phyloP scores from a whole-genome alignment of 35 echinoderm and acorn worm species.

The Patiria miniata region DNA sequence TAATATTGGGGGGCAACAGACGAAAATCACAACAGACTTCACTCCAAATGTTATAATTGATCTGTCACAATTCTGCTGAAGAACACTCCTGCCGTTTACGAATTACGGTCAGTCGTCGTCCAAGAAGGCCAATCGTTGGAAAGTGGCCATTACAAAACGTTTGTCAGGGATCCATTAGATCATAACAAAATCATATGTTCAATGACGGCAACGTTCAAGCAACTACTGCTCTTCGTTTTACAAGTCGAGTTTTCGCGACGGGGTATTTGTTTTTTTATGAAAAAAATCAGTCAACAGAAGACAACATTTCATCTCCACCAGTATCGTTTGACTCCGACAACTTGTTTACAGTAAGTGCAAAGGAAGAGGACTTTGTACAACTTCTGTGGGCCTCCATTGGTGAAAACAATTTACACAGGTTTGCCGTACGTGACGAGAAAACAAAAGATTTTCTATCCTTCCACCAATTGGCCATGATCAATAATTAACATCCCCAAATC shows the following conservation, averaged over 20 bases:
- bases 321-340: not conserved
- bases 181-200: not conserved
- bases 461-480: conserved; percentile 12
- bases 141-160: not conserved
- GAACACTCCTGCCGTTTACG: not conserved
- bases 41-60: not conserved
- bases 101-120: not conserved
- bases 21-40: not conserved
- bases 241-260: not conserved
- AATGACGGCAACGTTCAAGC: not conserved
- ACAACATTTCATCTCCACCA: not conserved
- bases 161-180: not conserved
- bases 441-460: too few species aligned
- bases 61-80: not conserved
- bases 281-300: not conserved
- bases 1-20: not conserved
- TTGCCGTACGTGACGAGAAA: not conserved
- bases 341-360: not conserved
- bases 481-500: not conserved
- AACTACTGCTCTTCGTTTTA: not conserved
- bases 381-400: not conserved
- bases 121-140: not conserved
- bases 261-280: not conserved
- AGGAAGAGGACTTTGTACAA: not conserved
- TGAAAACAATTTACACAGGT: not conserved